These are phyloP conservation scores for Bombyx huttoni DNA, from an alignment of 2,888 invertebrate species.

Conservation along the genomic window DNA sequence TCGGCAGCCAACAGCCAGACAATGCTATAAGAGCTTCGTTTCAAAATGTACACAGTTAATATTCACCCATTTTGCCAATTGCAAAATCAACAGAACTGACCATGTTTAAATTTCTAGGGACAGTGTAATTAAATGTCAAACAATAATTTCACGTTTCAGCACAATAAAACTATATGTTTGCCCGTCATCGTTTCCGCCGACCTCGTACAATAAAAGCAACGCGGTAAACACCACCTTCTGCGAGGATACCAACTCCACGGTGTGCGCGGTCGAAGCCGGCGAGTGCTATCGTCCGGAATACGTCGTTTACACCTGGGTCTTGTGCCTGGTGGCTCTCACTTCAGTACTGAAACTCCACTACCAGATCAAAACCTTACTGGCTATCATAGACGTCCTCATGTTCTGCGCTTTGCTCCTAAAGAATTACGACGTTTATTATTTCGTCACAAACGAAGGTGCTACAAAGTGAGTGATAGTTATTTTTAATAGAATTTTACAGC, in stretches of 20 bases:
- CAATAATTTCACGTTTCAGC: conserved; percentile 22
- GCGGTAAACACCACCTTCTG: not conserved
- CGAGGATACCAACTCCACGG: not conserved
- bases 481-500: not conserved
- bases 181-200: conserved; percentile 18
- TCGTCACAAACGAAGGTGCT: conserved; percentile 15
- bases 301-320: conserved; percentile 93
- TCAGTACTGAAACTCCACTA: conserved; percentile 93
- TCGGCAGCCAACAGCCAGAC: too few relatives aligned
- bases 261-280: conserved; percentile 4
- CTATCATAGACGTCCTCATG: conserved; percentile 80
- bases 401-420: conserved; percentile 81
- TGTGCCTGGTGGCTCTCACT: conserved; percentile 91
- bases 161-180: conserved; percentile 53
- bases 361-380: conserved; percentile 85
- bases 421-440: conserved; percentile 70
- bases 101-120: too few relatives aligned
- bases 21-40: too few relatives aligned
- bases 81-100: too few relatives aligned
- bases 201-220: not conserved
- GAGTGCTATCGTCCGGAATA: conserved; percentile 85
- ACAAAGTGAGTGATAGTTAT: conserved; percentile 35
- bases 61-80: too few relatives aligned
- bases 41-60: too few relatives aligned
- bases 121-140: not conserved